A percentile compares a stretch with the other conserved stretches of the same genome.
Evolutionary conservation across 1,140 invertebrate genomes (phyloP).

Genomic region (Lucilia cuprina): DNA sequence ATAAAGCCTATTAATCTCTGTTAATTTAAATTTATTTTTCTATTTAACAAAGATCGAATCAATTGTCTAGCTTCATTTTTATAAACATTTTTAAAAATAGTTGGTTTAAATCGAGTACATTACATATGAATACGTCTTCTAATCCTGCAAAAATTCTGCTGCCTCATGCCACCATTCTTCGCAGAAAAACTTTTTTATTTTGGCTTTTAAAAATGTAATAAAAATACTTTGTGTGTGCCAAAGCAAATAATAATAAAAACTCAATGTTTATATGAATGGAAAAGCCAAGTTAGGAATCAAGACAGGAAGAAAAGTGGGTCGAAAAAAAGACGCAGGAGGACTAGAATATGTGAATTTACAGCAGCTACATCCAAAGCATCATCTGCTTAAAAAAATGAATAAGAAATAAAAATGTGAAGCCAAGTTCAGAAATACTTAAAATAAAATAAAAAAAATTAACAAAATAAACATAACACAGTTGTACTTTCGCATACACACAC

Average conservation of each 20-base stretch:
- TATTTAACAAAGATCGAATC: no score
- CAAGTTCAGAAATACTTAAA: neutral
- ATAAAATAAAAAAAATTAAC: slow-evolving; percentile 22
- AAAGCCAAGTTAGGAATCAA: slow-evolving; percentile 10
- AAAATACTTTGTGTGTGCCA: slow-evolving; percentile 30
- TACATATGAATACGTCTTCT: neutral
- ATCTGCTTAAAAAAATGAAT: neutral
- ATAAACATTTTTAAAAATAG: no score
- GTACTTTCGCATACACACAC: neutral
- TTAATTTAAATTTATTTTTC: no score
- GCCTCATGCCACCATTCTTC: neutral
- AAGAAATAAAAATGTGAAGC: slow-evolving; percentile 2
- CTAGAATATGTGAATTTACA: neutral
- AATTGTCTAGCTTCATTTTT: no score
- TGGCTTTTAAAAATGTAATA: slow-evolving; percentile 27
- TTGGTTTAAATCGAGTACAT: no score
- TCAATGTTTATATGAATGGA: slow-evolving; percentile 25
- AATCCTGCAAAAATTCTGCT: neutral
- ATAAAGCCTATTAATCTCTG: no score
- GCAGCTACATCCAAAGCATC: neutral
- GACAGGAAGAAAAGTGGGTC: neutral
- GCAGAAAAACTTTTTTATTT: slow-evolving; percentile 13
- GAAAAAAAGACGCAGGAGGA: neutral
- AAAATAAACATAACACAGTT: slow-evolving; percentile 24
- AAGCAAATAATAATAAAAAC: slow-evolving; percentile 31